phyloP scores from a whole-genome alignment of 2,113 vertebrate genomes.

The Formicarius rufipectus region DNA sequence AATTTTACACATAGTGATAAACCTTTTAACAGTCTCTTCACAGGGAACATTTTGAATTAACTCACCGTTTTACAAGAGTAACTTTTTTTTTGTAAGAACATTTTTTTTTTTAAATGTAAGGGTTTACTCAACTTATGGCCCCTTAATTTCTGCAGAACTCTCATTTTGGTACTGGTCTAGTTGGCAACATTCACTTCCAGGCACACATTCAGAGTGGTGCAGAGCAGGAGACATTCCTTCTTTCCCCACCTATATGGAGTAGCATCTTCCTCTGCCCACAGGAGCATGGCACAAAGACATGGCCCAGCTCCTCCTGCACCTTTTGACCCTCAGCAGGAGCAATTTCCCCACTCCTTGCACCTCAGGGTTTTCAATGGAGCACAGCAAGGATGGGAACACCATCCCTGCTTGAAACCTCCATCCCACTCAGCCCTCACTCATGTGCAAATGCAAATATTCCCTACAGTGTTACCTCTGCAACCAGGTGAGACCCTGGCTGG shows the following conservation, averaged over 20 bases:
- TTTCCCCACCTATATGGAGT: not conserved
- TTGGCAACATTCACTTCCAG: not conserved
- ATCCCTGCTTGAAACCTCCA: not conserved
- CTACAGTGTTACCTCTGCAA: accelerated
- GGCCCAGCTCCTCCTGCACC: not conserved
- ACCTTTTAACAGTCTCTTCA: slow-evolving; percentile 32
- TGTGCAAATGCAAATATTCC: not conserved
- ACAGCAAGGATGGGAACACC: not conserved
- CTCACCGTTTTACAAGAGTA: slow-evolving; percentile 15
- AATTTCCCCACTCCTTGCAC: not conserved
- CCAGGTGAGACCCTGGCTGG: not conserved
- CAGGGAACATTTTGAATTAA: not conserved
- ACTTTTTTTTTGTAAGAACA: not conserved
- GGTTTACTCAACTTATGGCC: not conserved
- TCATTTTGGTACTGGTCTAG: not conserved
- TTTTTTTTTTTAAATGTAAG: not conserved
- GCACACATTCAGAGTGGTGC: accelerated
- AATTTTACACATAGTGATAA: slow-evolving; percentile 29
- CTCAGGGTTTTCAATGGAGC: not conserved
- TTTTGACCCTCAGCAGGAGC: not conserved
- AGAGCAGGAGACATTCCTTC: not conserved
- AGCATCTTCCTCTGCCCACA: not conserved
- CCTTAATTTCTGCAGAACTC: not conserved
- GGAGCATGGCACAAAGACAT: not conserved
- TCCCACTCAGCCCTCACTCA: not conserved